Evolutionary conservation across 2,888 invertebrate genomes (phyloP).

Genomic region (Ophioninae sp.): DNA sequence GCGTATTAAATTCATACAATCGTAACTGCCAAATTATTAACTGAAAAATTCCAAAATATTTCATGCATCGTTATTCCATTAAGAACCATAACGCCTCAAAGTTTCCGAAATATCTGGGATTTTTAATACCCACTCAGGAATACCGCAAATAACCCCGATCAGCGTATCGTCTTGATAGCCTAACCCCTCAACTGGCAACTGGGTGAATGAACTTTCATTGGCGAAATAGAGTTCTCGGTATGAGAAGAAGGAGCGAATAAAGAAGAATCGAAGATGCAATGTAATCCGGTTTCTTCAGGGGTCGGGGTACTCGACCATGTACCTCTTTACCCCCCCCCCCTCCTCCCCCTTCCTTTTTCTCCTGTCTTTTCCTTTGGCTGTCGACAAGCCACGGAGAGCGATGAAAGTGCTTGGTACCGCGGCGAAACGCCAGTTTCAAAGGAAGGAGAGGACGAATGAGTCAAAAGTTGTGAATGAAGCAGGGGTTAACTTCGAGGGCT

Average conservation of each 20-base stretch:
- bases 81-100: too few species aligned
- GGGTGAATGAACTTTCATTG: slow-evolving; percentile 55
- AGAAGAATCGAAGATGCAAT: slow-evolving; percentile 50
- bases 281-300: slow-evolving; percentile 57
- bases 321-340: slow-evolving; percentile 23
- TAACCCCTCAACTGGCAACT: slow-evolving; percentile 22
- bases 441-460: slow-evolving; percentile 2
- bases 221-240: slow-evolving; percentile 26
- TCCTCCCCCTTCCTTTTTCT: slow-evolving; percentile 17
- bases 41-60: too few species aligned
- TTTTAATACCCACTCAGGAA: too few species aligned
- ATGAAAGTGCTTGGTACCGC: slow-evolving; percentile 40
- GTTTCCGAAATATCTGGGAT: too few species aligned
- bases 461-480: slow-evolving; percentile 56
- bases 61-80: too few species aligned
- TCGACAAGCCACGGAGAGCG: slow-evolving; percentile 5
- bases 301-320: slow-evolving; percentile 30
- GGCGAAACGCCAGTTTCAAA: slow-evolving; percentile 20
- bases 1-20: too few species aligned
- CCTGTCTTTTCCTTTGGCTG: background rate
- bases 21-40: too few species aligned
- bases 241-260: slow-evolving; percentile 41
- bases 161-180: too few species aligned
- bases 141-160: too few species aligned
- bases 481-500: slow-evolving; percentile 8